Conservation (phyloP, 2,797 vertebrate species). For the Aeoliscus strigatus region DNA sequence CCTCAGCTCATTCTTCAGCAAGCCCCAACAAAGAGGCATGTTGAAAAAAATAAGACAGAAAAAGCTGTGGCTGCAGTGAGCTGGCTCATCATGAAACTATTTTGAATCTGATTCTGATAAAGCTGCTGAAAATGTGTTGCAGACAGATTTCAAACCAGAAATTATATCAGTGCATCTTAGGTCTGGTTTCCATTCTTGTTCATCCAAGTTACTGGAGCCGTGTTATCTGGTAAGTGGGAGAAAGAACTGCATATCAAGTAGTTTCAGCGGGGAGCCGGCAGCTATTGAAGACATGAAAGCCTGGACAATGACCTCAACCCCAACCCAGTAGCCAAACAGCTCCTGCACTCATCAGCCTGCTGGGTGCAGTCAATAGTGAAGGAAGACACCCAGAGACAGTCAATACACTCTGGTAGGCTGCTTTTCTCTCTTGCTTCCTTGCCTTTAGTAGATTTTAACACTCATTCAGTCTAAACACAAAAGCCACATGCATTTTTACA, state of each 20-base stretch:
- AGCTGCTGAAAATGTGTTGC: conserved; percentile 12
- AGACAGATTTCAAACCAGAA: background rate
- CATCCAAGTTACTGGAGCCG: conserved; percentile 12
- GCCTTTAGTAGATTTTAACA: conserved; percentile 11
- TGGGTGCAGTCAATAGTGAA: conserved; percentile 58
- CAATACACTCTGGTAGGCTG: conserved; percentile 37
- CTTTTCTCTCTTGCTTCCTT: conserved; percentile 21
- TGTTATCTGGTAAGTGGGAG: conserved; percentile 34
- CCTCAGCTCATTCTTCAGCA: conserved; percentile 56
- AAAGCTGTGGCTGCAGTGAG: background rate
- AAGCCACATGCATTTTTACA: conserved; percentile 2
- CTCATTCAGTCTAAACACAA: background rate
- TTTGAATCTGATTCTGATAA: conserved; percentile 14
- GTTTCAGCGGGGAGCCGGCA: conserved; percentile 58
- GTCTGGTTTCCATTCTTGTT: conserved; percentile 17
- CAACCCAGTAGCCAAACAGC: conserved; percentile 52
- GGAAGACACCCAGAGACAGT: conserved; percentile 56
- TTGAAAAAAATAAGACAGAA: conserved; percentile 34
- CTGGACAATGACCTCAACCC: conserved; percentile 63
- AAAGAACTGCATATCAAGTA: conserved; percentile 65
- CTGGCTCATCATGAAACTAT: conserved; percentile 28
- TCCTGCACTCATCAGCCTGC: conserved; percentile 61
- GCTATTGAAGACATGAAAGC: conserved; percentile 61
- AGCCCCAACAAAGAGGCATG: conserved; percentile 50
- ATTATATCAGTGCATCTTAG: conserved; percentile 3